phyloP scores from a whole-genome alignment of 2,888 invertebrate species.

The Yponomeuta plumbellus region DNA sequence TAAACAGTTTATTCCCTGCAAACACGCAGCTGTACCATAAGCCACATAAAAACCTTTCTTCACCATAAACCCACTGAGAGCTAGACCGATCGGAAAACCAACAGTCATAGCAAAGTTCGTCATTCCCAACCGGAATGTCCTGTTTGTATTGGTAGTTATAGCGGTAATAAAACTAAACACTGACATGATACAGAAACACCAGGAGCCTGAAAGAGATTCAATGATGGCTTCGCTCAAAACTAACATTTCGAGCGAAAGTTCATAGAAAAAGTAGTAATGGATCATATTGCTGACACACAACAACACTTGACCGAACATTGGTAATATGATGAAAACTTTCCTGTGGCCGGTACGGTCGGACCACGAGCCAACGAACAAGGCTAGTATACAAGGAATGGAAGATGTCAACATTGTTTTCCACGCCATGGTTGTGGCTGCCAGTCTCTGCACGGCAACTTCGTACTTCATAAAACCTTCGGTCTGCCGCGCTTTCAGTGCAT shows the following conservation, averaged over 20 bases:
- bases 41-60: slow-evolving; percentile 86
- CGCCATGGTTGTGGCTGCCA: slow-evolving; percentile 83
- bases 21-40: slow-evolving; percentile 79
- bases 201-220: slow-evolving; percentile 85
- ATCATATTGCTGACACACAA: slow-evolving; percentile 82
- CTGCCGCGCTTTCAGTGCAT: slow-evolving; percentile 81
- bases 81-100: slow-evolving; percentile 92
- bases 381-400: slow-evolving; percentile 83
- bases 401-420: slow-evolving; percentile 90
- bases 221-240: slow-evolving; percentile 84
- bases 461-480: slow-evolving; percentile 67
- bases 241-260: slow-evolving; percentile 83
- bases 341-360: slow-evolving; percentile 80
- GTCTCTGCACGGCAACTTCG: slow-evolving; percentile 78
- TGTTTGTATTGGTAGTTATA: slow-evolving; percentile 84
- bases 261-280: slow-evolving; percentile 84
- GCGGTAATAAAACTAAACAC: slow-evolving; percentile 90
- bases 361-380: slow-evolving; percentile 87
- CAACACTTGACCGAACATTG: slow-evolving; percentile 83
- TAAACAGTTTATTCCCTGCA: slow-evolving; percentile 81
- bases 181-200: slow-evolving; percentile 88
- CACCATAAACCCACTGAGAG: slow-evolving; percentile 84
- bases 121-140: slow-evolving; percentile 89
- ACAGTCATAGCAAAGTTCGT: slow-evolving; percentile 90
- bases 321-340: slow-evolving; percentile 84